Evolutionary conservation across 2,888 invertebrate species (phyloP), one percentile per base, ranked within the genome.

Genomic region (Lithophane socia): DNA sequence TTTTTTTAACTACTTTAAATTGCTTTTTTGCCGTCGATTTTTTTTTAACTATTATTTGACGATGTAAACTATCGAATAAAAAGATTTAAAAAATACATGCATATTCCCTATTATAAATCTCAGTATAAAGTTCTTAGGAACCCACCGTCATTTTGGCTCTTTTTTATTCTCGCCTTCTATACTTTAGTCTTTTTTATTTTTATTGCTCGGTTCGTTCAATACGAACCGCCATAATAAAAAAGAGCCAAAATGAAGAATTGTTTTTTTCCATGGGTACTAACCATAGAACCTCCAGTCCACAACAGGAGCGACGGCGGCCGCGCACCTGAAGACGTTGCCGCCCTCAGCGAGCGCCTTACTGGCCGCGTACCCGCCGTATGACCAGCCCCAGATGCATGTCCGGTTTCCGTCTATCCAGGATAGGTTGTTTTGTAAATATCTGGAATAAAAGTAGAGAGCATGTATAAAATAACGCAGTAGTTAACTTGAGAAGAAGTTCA

Each of bases 321-420:
- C 99, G 93, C 99, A 99, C 88, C 98, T 98, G 97, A 99, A 99
- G 49, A 98, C 97, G 66, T 97, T 96, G 0, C 97, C 97, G 85
- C 99, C 99, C 65, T 97, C 97, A 0, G 99, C 99, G 81, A 99
- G 96, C 3, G 98, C 98, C 97, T 99, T 98, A 8, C 98, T 98
- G 1, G 99, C 97, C 0, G 99, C 98, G 94, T 99, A 99, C 2
- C 99, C 99, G 21, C 99, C 99, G 94, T 99, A 99, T 89, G 99
- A 99, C 99, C 99, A 99, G 74, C 99, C 99, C 99, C 99, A 99
- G 90, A 99, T 99, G 67, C 98, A 99, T 0, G 99, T 98, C 88
- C 98, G 98, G 71, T 97, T 97, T 5, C 97, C 94, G 95, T 99
- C 99, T 79, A 99, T 97, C 95, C 98, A 99, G 1, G 97, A 92